phyloP scores from a whole-genome alignment of 2,888 invertebrate species.

The Ischnura elegans region DNA sequence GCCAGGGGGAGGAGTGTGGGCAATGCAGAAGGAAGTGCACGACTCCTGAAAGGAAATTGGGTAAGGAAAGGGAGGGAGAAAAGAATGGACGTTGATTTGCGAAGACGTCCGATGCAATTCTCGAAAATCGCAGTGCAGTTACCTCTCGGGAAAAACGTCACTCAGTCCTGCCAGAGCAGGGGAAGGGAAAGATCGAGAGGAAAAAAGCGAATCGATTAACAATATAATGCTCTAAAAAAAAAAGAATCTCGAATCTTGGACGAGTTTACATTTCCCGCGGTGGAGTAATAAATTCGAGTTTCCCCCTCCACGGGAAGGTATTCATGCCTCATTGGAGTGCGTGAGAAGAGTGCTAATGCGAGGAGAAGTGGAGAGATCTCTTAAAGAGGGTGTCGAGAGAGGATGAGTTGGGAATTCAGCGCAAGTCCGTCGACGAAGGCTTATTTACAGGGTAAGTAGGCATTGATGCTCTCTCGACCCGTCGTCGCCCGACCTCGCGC shows the following conservation, averaged over 20 bases:
- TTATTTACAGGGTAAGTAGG: slow-evolving; percentile 16
- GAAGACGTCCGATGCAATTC: neutral
- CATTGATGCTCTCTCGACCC: neutral
- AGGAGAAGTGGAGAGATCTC: neutral
- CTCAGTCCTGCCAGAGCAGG: neutral
- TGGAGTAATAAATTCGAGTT: neutral
- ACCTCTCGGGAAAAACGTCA: slow-evolving; percentile 4
- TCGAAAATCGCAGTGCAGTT: neutral
- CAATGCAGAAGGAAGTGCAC: neutral
- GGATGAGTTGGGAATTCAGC: neutral
- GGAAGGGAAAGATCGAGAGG: neutral
- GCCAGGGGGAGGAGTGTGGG: neutral
- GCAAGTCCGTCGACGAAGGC: neutral
- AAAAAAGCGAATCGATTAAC: slow-evolving; percentile 2
- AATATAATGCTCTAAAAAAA: neutral
- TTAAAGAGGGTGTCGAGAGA: neutral
- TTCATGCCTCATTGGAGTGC: neutral
- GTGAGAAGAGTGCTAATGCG: slow-evolving; percentile 3
- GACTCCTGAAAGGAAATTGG: neutral
- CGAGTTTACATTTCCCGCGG: neutral
- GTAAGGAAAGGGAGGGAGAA: neutral
- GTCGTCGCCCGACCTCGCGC: neutral
- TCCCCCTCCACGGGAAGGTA: neutral
- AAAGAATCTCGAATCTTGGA: neutral
- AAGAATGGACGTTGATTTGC: neutral